A percentile compares a stretch with the other conserved stretches of the same genome.
phyloP scores from a whole-genome alignment of 1,140 invertebrate species.

The Hesperophylax magnus region DNA sequence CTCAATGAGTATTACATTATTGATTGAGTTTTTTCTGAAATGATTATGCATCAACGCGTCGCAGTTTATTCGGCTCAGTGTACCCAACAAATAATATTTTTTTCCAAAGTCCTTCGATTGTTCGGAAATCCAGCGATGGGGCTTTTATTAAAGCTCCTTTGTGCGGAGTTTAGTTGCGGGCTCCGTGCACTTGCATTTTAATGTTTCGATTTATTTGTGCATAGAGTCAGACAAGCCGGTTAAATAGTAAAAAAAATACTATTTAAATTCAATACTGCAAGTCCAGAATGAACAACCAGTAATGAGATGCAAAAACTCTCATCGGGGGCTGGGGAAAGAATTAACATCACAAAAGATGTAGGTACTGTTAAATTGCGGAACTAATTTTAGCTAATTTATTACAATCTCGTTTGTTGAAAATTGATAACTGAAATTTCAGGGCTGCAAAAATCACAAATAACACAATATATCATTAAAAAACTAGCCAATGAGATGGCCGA shows the following conservation, averaged over 20 bases:
- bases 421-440: too few relatives aligned
- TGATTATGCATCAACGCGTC: not conserved
- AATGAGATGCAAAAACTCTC: not conserved
- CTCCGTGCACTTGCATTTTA: conserved; percentile 43
- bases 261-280: not conserved
- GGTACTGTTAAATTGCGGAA: not conserved
- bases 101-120: not conserved
- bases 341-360: not conserved
- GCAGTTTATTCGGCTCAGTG: not conserved
- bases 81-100: not conserved
- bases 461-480: too few relatives aligned
- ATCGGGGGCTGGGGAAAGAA: not conserved
- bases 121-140: conserved; percentile 11
- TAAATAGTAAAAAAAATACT: too few relatives aligned
- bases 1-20: not conserved
- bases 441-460: too few relatives aligned
- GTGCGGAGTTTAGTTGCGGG: not conserved
- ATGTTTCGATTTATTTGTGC: conserved; percentile 35
- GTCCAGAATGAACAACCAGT: too few relatives aligned
- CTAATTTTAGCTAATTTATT: not conserved
- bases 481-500: too few relatives aligned
- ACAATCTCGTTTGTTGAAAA: not conserved
- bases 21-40: not conserved
- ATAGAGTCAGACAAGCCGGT: too few relatives aligned
- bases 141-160: conserved; percentile 33